Conservation (phyloP, 2,113 vertebrate species). For the Amphiprion ocellaris region DNA sequence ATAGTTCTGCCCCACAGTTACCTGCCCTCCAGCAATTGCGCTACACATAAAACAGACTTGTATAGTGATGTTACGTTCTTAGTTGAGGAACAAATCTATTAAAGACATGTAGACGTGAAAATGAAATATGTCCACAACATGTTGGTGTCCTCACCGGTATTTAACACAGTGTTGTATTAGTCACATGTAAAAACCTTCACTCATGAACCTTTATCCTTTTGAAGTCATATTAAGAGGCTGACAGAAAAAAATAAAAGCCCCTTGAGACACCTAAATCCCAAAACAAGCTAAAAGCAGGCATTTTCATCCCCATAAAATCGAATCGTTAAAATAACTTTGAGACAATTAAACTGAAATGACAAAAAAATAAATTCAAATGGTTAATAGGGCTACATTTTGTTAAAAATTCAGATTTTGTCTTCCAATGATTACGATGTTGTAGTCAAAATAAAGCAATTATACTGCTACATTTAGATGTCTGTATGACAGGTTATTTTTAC, state of each 20-base stretch:
- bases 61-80: neutral
- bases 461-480: too few relatives aligned
- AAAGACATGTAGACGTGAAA: neutral
- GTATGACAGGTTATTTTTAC: too few relatives aligned
- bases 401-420: too few relatives aligned
- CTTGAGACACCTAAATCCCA: neutral
- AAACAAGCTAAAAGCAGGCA: neutral
- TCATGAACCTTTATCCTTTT: neutral
- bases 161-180: slow-evolving; percentile 1
- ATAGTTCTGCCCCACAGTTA: slow-evolving; percentile 8
- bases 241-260: neutral
- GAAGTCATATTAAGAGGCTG: slow-evolving; percentile 4
- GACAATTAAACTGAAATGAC: slow-evolving; percentile 4
- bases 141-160: neutral
- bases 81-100: neutral
- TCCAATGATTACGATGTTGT: too few relatives aligned
- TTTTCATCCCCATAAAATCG: slow-evolving; percentile 7
- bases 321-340: slow-evolving; percentile 6
- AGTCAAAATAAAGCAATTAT: too few relatives aligned
- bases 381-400: too few relatives aligned
- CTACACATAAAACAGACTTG: slow-evolving; percentile 7
- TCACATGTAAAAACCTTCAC: neutral
- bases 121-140: neutral
- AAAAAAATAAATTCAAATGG: neutral
- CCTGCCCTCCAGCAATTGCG: slow-evolving; percentile 1